A percentile compares a stretch with the other conserved stretches of the same genome.
phyloP scores from a whole-genome alignment of 2,888 invertebrate species.

The Cephus pulcher region DNA sequence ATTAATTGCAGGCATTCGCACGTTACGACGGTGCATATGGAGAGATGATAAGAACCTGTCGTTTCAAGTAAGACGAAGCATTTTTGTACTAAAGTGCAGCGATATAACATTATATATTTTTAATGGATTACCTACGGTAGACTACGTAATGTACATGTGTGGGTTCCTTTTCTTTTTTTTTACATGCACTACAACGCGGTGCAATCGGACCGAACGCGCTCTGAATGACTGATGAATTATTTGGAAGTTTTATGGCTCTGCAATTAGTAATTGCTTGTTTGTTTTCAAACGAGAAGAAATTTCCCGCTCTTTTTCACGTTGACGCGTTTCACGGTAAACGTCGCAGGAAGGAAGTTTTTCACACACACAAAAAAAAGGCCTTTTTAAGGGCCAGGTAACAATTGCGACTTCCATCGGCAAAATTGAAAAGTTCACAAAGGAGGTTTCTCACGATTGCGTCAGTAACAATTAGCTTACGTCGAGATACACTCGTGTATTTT shows the following conservation, averaged over 20 bases:
- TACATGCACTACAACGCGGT: slow-evolving; percentile 50
- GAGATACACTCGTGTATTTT: neutral
- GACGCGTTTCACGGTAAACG: neutral
- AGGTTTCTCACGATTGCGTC: neutral
- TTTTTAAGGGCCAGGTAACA: neutral
- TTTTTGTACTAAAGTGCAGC: slow-evolving; percentile 65
- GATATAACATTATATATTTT: slow-evolving; percentile 55
- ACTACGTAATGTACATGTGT: slow-evolving; percentile 56
- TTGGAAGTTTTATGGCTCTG: neutral
- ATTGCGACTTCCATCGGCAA: neutral
- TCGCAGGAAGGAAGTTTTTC: neutral
- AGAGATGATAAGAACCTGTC: slow-evolving; percentile 54
- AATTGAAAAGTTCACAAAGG: neutral
- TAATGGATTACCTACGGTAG: slow-evolving; percentile 55
- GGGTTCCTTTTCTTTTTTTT: slow-evolving; percentile 34
- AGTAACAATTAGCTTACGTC: neutral
- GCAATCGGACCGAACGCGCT: slow-evolving; percentile 42
- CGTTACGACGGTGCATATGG: slow-evolving; percentile 48
- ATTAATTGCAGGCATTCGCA: slow-evolving; percentile 52
- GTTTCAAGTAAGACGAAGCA: slow-evolving; percentile 57
- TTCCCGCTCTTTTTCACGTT: neutral
- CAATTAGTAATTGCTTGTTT: neutral
- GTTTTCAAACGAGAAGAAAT: neutral
- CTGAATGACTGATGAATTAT: neutral
- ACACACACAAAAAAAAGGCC: neutral